Conservation (phyloP, 1,140 invertebrate genomes). For the Drepana arcuata region DNA sequence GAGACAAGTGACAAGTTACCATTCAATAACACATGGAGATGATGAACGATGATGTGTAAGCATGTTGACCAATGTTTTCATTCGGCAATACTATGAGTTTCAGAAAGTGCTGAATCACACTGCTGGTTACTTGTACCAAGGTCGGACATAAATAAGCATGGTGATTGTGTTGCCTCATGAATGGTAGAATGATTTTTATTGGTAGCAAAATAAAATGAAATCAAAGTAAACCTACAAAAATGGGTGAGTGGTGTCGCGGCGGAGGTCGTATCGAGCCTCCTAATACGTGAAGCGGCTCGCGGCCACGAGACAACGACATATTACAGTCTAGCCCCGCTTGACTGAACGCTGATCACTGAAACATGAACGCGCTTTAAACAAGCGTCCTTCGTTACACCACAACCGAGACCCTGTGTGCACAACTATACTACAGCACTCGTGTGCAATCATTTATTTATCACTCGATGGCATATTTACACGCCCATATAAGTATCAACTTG, state of each 20-base stretch:
- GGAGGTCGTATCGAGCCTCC: conserved; percentile 52
- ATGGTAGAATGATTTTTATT: too few relatives aligned
- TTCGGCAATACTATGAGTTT: too few relatives aligned
- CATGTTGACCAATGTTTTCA: too few relatives aligned
- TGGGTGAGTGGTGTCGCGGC: conserved; percentile 53
- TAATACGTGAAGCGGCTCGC: conserved; percentile 33
- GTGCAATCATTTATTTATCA: conserved; percentile 4
- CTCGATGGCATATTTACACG: too few relatives aligned
- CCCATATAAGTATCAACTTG: too few relatives aligned
- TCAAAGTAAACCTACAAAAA: conserved; percentile 61
- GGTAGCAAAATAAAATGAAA: conserved; percentile 39
- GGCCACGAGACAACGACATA: conserved; percentile 33
- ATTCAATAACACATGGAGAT: not conserved
- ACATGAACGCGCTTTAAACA: conserved; percentile 59
- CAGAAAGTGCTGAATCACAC: too few relatives aligned
- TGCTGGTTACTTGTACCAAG: too few relatives aligned
- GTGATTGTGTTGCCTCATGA: too few relatives aligned
- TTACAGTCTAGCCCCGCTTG: conserved; percentile 60
- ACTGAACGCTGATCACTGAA: conserved; percentile 64
- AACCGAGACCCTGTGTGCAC: conserved; percentile 41
- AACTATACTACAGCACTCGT: conserved; percentile 19
- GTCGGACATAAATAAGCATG: too few relatives aligned
- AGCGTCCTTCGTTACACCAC: conserved; percentile 21
- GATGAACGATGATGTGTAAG: too few relatives aligned
- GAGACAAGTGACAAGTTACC: not conserved